Evolutionary conservation across 2,888 invertebrate species (phyloP), one percentile per base, ranked within the genome.

Genomic region (Melanophora roralis): DNA sequence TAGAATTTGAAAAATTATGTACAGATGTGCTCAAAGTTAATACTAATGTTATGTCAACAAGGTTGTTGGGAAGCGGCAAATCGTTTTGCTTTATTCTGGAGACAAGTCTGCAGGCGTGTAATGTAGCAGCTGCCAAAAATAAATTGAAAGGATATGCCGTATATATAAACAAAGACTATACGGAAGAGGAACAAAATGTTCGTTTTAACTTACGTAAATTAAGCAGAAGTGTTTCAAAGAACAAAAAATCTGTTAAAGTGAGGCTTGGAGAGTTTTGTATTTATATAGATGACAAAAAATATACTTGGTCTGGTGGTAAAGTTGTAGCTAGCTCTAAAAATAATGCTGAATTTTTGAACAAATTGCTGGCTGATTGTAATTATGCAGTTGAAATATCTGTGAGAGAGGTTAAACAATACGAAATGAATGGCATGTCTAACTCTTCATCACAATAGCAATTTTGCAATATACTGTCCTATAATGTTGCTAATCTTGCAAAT

Each of bases 71-170:
- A 16, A 8, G 36, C 12, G 38, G 16, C 2, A 16, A 36, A 34
- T 16, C 57, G 11, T 57, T 57, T 57, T 19, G 7, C 2, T 59
- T 59, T 40, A 59, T n/a, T 2, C n/a, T 59, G 7, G 59, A 59
- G n/a, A 59, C 21, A 12, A 21, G 38, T 23, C 3, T 59, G 40
- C 59, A 59, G 40, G 59, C 23, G 8, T 19, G 19, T 21, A 59
- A 59, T 11, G 59, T 59, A 1, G 6, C 36, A 4, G 36, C 57
- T 38, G 38, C 59, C 19, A 59, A 59, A 59, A 38, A 38, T 12
- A 1, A 19, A 19, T n/a, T 59, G 12, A 59, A 19, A 23, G 59
- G 40, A 8, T 9, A 12, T 12, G n/a, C 3, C 5, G 5, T 40
- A 2, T 40, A 19, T 21, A 59, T 59, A 38, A 2, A 59, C 4